phyloP scores from a whole-genome alignment of 2,888 invertebrate species.

The Polydrusus tereticollis region DNA sequence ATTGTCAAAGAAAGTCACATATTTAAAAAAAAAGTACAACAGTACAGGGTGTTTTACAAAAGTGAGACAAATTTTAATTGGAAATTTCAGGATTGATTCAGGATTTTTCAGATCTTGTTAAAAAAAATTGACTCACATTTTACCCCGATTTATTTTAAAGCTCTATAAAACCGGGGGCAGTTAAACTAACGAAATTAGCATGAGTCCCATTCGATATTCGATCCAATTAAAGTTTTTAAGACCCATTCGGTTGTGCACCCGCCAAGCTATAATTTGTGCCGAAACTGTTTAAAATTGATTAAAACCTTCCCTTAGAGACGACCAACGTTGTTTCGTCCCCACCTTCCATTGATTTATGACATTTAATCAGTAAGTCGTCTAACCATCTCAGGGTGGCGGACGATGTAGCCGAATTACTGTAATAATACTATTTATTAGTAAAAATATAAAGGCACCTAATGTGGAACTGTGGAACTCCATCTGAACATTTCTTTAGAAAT shows the following conservation, averaged over 20 bases:
- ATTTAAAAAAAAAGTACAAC: too few relatives aligned
- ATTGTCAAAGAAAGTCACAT: too few relatives aligned
- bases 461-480: constrained; percentile 1
- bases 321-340: constrained; percentile 5
- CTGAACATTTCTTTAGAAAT: constrained; percentile 6
- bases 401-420: not conserved
- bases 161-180: too few relatives aligned
- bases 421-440: not conserved
- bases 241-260: not conserved
- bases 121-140: too few relatives aligned
- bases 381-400: not conserved
- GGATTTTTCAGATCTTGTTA: too few relatives aligned
- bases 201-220: not conserved
- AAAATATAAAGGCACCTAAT: too few relatives aligned
- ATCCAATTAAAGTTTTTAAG: constrained; percentile 11
- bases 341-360: constrained; percentile 14
- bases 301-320: constrained; percentile 11
- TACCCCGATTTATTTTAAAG: too few relatives aligned
- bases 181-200: constrained; percentile 14
- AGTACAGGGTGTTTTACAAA: too few relatives aligned
- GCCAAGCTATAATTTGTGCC: constrained; percentile 7
- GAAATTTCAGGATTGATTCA: too few relatives aligned
- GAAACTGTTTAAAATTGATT: constrained; percentile 16
- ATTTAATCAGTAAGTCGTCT: constrained; percentile 14
- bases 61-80: too few relatives aligned